These are phyloP conservation scores for Lontra canadensis DNA, from an alignment of 2,113 vertebrate species.

Conservation along the genomic window DNA sequence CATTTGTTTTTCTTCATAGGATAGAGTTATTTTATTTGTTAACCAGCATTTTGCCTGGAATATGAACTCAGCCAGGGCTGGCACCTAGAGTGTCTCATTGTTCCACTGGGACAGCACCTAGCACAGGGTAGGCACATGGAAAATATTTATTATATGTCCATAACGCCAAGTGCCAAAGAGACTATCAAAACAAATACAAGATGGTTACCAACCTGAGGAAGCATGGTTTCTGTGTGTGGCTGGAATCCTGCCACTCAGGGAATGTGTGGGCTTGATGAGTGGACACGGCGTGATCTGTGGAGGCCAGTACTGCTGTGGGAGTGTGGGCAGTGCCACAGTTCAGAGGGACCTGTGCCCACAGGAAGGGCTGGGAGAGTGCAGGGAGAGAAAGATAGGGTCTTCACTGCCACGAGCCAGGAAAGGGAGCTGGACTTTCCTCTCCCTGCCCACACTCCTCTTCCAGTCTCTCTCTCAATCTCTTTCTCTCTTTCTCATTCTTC, in stretches of 20 bases:
- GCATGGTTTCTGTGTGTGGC: background rate
- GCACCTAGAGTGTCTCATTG: background rate
- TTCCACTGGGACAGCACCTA: background rate
- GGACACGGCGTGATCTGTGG: background rate
- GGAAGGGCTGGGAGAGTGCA: background rate
- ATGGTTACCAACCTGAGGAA: background rate
- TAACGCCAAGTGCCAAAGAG: background rate
- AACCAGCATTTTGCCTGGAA: background rate
- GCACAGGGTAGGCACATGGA: background rate
- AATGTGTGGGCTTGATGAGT: accelerated
- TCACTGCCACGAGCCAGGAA: background rate
- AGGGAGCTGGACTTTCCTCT: background rate
- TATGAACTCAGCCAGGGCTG: background rate
- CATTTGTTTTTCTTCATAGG: background rate
- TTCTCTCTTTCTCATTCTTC: background rate
- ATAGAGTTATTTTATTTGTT: background rate
- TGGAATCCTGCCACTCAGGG: background rate
- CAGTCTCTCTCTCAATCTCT: background rate
- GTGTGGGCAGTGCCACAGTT: background rate
- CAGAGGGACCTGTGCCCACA: background rate
- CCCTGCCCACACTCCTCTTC: background rate
- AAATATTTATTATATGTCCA: background rate
- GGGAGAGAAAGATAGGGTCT: too few relatives aligned
- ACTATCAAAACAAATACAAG: background rate
- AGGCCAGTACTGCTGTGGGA: background rate